phyloP scores from a whole-genome alignment of 2,797 vertebrate genomes.

The Selene dorsalis region DNA sequence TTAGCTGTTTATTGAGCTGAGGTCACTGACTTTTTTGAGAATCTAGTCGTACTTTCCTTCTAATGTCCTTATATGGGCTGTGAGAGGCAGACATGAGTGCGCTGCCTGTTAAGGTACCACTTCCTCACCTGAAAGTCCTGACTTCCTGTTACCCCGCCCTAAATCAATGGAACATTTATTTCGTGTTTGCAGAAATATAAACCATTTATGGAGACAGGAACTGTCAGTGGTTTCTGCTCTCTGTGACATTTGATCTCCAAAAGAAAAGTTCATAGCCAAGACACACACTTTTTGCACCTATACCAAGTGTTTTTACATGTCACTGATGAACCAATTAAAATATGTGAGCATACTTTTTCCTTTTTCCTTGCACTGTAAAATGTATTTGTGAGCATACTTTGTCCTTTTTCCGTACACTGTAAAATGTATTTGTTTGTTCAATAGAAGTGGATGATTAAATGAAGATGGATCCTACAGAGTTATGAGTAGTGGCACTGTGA shows the following conservation, averaged over 20 bases:
- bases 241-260: conserved; percentile 20
- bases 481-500: neutral
- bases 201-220: conserved; percentile 7
- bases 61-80: conserved; percentile 77
- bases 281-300: neutral
- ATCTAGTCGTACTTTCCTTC: conserved; percentile 56
- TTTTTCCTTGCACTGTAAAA: neutral
- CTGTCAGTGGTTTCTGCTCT: conserved; percentile 42
- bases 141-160: conserved; percentile 52
- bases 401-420: neutral
- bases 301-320: neutral
- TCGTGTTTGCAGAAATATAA: conserved; percentile 40
- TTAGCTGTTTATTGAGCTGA: conserved; percentile 79
- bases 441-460: neutral
- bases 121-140: conserved; percentile 66
- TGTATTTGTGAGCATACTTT: neutral
- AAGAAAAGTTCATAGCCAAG: conserved; percentile 19
- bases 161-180: conserved; percentile 41
- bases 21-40: conserved; percentile 75
- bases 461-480: neutral
- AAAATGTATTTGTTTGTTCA: neutral
- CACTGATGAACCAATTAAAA: neutral
- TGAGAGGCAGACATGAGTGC: conserved; percentile 44
- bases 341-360: neutral
- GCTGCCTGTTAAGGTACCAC: conserved; percentile 39